Conservation (phyloP, 2,797 vertebrate genomes). For the Hylomyscus alleni region DNA sequence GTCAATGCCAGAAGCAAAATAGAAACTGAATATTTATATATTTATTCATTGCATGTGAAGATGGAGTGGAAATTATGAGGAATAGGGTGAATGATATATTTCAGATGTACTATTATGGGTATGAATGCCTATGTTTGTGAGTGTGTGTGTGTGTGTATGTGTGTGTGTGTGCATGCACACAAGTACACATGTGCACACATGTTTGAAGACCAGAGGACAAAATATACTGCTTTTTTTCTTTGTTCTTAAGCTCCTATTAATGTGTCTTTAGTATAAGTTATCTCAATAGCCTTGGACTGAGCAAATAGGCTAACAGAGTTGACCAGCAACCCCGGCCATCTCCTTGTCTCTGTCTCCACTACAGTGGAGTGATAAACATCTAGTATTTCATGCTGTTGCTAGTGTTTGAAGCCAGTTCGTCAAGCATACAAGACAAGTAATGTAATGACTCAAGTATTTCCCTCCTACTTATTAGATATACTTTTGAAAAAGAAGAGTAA, state of each 20-base stretch:
- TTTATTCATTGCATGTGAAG: background rate
- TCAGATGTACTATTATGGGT: background rate
- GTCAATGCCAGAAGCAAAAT: conserved; percentile 74
- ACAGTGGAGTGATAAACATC: background rate
- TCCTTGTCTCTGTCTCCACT: background rate
- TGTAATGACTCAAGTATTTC: background rate
- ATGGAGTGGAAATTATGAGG: background rate
- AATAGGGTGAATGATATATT: conserved; percentile 46
- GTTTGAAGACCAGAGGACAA: background rate
- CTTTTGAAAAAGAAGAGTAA: conserved; percentile 47
- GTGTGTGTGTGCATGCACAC: background rate
- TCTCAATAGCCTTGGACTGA: background rate
- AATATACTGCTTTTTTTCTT: background rate
- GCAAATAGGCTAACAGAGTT: background rate
- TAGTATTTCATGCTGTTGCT: background rate
- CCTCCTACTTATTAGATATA: background rate
- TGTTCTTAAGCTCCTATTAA: background rate
- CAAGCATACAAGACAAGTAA: background rate
- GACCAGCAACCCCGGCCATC: too few relatives aligned
- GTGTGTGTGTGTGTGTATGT: background rate
- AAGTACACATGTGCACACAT: background rate
- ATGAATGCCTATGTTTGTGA: background rate
- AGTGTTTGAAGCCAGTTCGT: too few relatives aligned
- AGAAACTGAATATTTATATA: conserved; percentile 78
- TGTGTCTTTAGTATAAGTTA: background rate